Base-by-base conservation (phyloP, 1,140 invertebrate genomes). In the Trigoniulus corallinus region DNA sequence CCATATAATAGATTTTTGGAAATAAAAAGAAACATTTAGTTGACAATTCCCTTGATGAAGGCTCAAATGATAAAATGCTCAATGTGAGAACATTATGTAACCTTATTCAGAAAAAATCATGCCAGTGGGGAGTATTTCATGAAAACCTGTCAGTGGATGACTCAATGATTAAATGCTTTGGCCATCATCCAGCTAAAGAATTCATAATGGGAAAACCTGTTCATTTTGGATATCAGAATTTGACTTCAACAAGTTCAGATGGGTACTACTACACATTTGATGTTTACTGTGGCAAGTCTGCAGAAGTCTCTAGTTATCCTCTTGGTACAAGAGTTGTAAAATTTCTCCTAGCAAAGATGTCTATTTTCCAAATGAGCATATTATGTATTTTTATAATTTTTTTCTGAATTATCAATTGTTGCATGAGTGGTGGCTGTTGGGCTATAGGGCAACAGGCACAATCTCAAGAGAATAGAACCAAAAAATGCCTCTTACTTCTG, bases 61-160 rank as follows among this genome's bases (percentile, higher is more conserved):
- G 58, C 44, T 59, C 57, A 54, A 55, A 66, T 47, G 42, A 44
- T 24, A 44, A 64, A 58, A 56, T 63, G 60, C 57, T 26, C 56
- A 27, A 67, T 63, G 59, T 64, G 25, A 54, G 57, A 39, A 49
- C 48, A 23, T 52, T 61, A n/a, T 43, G 53, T 18, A 47, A 56
- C 51, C 22, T n/a, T 21, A 52, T 61, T 12, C 66, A 67, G 61
- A 55, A 62, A 57, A 50, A 40, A 27, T 57, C 41, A 34, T 26
- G 22, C 20, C 51, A 48, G 29, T 58, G 47, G 42, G 56, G 27
- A 54, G 15, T 24, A 43, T 46, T 39, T 18, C 34, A 57, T 45
- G 48, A 47, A 50, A 42, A 52, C 22, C 25, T 50, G 15, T 44
- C 3, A 23, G 51, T 58, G 40, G 56, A 57, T 50, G 55, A 57